A percentile compares a stretch with the other conserved stretches of the same genome.
phyloP scores from a whole-genome alignment of 2,888 invertebrate species.

The Ichneumoninae sp. region DNA sequence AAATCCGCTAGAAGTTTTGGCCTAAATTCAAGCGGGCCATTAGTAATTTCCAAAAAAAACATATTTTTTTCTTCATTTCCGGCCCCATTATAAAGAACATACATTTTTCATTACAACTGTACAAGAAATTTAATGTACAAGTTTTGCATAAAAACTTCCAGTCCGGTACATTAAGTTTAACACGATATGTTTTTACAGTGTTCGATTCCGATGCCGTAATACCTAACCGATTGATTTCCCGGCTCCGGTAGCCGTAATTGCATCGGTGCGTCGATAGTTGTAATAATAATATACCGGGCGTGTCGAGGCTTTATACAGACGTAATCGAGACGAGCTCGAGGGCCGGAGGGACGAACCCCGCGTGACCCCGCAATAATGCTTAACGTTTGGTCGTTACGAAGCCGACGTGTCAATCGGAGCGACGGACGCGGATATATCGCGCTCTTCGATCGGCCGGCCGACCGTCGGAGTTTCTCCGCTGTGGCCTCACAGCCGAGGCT shows the following conservation, averaged over 20 bases:
- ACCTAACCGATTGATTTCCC: not conserved
- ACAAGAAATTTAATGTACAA: too few relatives aligned
- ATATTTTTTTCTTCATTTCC: not conserved
- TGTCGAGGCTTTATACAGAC: slow-evolving; percentile 53
- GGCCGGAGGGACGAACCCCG: slow-evolving; percentile 39
- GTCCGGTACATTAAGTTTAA: too few relatives aligned
- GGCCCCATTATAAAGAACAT: not conserved
- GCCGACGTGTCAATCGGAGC: slow-evolving; percentile 68
- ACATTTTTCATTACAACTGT: too few relatives aligned
- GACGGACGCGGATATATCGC: slow-evolving; percentile 65
- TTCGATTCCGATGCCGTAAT: not conserved
- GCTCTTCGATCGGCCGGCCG: slow-evolving; percentile 60
- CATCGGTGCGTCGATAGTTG: not conserved
- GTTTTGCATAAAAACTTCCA: too few relatives aligned
- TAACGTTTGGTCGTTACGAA: slow-evolving; percentile 62
- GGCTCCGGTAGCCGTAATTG: slow-evolving; percentile 17
- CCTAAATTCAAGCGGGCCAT: not conserved
- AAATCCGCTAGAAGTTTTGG: not conserved
- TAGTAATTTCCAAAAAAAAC: not conserved
- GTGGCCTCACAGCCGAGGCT: slow-evolving; percentile 30
- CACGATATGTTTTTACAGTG: too few relatives aligned
- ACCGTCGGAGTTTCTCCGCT: slow-evolving; percentile 59
- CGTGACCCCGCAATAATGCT: slow-evolving; percentile 63
- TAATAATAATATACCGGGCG: slow-evolving; percentile 27
- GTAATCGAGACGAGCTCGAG: slow-evolving; percentile 58